These are phyloP conservation scores for Echinops telfairi DNA, from an alignment of 2,113 vertebrate genomes.

Conservation along the genomic window DNA sequence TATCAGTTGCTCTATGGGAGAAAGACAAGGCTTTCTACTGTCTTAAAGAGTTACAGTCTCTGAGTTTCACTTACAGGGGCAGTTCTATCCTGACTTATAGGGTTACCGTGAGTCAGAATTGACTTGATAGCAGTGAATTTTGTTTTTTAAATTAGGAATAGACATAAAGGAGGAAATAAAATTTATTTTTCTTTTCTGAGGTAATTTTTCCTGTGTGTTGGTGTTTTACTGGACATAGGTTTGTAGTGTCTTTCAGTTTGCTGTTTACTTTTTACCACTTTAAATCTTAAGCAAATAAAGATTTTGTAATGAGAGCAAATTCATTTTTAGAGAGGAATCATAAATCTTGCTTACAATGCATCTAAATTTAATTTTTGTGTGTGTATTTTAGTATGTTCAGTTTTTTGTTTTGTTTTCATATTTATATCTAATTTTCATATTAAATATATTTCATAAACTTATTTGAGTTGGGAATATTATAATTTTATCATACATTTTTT, in stretches of 20 bases:
- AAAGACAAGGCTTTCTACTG: too few relatives aligned
- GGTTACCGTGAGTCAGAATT: too few relatives aligned
- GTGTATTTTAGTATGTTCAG: not conserved
- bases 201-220: not conserved
- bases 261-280: conserved; percentile 4
- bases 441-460: not conserved
- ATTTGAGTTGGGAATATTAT: not conserved
- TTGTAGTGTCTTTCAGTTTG: not conserved
- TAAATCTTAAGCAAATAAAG: not conserved
- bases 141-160: too few relatives aligned
- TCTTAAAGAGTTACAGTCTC: too few relatives aligned
- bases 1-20: too few relatives aligned
- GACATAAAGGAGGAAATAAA: not conserved
- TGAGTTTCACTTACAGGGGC: too few relatives aligned
- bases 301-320: not conserved
- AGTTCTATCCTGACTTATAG: too few relatives aligned
- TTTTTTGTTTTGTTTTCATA: not conserved
- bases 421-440: not conserved
- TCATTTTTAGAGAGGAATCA: not conserved
- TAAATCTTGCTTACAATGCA: not conserved
- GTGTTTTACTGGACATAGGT: not conserved
- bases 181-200: not conserved
- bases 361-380: not conserved
- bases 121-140: too few relatives aligned
- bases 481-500: not conserved